These are phyloP conservation scores for Aramus guarauna DNA, from an alignment of 2,113 vertebrate species.

Conservation along the genomic window DNA sequence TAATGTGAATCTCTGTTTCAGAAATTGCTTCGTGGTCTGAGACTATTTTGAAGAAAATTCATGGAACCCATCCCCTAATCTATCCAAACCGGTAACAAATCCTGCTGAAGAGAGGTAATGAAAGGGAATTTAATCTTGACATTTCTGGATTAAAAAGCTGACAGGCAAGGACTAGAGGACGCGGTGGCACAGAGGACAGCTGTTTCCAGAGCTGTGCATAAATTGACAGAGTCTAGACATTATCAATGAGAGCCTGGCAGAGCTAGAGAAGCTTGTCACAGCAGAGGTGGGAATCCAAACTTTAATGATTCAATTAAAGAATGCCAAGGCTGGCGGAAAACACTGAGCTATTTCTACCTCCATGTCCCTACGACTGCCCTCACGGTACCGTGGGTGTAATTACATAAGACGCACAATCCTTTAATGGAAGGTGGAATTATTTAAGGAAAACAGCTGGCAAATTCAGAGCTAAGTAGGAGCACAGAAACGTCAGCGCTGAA, in stretches of 20 bases:
- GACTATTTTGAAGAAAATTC: neutral
- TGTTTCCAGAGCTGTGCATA: neutral
- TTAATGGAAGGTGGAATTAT: slow-evolving; percentile 28
- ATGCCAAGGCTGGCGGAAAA: neutral
- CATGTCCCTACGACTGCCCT: neutral
- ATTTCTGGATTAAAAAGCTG: neutral
- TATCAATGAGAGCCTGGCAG: neutral
- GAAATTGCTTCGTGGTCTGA: neutral
- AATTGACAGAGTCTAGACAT: neutral
- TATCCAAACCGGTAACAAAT: neutral
- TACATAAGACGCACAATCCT: neutral
- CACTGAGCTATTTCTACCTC: neutral
- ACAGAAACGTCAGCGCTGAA: slow-evolving; percentile 23
- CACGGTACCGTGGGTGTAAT: neutral
- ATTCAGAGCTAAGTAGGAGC: slow-evolving; percentile 50
- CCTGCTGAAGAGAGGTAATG: neutral
- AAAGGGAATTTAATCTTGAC: neutral
- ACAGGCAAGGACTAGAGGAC: neutral
- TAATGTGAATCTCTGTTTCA: neutral
- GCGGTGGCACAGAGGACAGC: neutral
- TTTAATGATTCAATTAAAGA: slow-evolving; percentile 11
- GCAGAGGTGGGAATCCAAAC: neutral
- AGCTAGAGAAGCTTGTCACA: neutral
- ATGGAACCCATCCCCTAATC: neutral
- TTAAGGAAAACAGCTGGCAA: slow-evolving; percentile 62